Evolutionary conservation across 2,888 invertebrate genomes (phyloP).

Genomic region (Rhyacophila evoluta): DNA sequence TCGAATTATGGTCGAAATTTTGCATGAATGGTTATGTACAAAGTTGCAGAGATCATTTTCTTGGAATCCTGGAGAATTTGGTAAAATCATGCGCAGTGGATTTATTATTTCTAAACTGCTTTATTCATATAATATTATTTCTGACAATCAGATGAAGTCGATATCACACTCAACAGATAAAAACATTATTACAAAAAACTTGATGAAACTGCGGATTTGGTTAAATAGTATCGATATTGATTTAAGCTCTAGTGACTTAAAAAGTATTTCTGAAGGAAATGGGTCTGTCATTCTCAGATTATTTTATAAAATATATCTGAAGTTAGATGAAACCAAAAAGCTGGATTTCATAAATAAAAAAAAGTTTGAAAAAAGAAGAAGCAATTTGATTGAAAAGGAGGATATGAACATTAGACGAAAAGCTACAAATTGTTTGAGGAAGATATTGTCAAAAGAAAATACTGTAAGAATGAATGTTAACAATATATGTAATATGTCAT

Average conservation of each 20-base stretch:
- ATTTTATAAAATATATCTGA: constrained; percentile 73
- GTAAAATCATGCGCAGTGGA: constrained; percentile 71
- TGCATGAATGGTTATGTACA: constrained; percentile 73
- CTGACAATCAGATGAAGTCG: constrained; percentile 67
- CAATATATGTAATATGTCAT: constrained; percentile 57
- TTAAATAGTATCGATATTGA: constrained; percentile 66
- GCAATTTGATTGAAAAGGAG: too few species aligned
- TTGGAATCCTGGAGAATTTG: constrained; percentile 70
- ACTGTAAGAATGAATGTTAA: too few species aligned
- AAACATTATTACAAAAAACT: constrained; percentile 67
- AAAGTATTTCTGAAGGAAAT: constrained; percentile 66
- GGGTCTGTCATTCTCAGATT: constrained; percentile 69
- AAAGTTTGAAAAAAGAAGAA: constrained; percentile 56
- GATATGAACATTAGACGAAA: constrained; percentile 59
- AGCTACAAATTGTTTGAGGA: constrained; percentile 58
- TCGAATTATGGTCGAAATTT: constrained; percentile 72
- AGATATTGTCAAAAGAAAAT: constrained; percentile 57
- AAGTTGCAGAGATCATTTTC: constrained; percentile 69
- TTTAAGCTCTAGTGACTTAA: constrained; percentile 64
- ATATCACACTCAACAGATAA: constrained; percentile 63
- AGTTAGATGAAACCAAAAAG: constrained; percentile 71
- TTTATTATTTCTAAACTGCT: constrained; percentile 70
- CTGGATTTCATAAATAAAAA: constrained; percentile 69
- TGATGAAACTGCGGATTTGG: constrained; percentile 69
- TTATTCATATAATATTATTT: constrained; percentile 72